Base-by-base conservation (phyloP, 2,113 vertebrate species). In the Neolamprologus longior region DNA sequence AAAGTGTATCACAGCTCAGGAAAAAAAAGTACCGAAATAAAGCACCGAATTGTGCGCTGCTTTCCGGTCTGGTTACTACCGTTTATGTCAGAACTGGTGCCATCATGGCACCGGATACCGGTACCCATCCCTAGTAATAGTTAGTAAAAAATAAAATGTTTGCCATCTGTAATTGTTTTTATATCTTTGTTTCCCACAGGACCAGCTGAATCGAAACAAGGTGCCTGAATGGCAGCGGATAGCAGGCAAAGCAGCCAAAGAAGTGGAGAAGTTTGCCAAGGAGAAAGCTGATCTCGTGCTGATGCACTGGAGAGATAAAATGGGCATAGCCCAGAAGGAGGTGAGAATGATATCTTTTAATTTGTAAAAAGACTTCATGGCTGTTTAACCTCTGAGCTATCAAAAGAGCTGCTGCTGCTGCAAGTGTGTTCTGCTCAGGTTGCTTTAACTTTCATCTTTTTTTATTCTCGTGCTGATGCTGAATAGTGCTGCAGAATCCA, bases 211-310 rank as follows among this genome's bases (percentile, higher is more conserved):
- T 89, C 97, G 97, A 81, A 98, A 96, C 96, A 99, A 99, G 96
- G 98, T 99, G 57, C 98, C 99, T 0, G 99, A 99, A 83, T 99
- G 99, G 99, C 99, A 99, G 95, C 96, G 98, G 80, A 92, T 99
- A 47, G 99, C 99, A 61, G 99, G 99, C 89, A 99, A 99, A 97
- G 99, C 99, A 94, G 99, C 99, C 17, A 99, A 99, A 95, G 99
- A 99, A 93, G 98, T 99, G 85, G 99, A 99, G 94, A 99, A 99
- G 96, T 99, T 99, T 94, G 98, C 99, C 95, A 99, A 99, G 97
- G 99, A 99, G 90, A 99, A 99, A 93, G 96, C 99, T 4, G 98
- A 99, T 93, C 24, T 99, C 1, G 97, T 99, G 82, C 96, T 99
- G 90, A 98, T 99, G 97, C 99, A 99, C 94, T 99, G 99, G 99